Evolutionary conservation across 2,888 invertebrate species (phyloP).

Genomic region (Dicyrtoma fusca): DNA sequence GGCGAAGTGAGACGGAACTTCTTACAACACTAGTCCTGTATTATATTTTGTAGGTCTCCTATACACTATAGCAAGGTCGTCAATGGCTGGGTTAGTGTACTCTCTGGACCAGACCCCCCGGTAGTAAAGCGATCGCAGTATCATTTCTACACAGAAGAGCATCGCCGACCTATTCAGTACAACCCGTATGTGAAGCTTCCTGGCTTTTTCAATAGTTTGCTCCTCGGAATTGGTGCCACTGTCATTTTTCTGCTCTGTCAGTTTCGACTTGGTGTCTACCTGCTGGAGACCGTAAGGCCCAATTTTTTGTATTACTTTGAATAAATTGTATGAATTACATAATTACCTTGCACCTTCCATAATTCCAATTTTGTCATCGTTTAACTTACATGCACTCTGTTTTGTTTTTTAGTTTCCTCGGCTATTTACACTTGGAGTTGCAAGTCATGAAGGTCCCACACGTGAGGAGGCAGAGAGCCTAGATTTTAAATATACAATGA

Average conservation of each 20-base stretch:
- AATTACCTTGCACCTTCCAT: too few relatives aligned
- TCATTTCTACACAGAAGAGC: conserved; percentile 69
- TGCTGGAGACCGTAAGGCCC: conserved; percentile 72
- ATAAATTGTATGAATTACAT: too few relatives aligned
- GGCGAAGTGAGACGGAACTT: too few relatives aligned
- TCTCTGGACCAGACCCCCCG: conserved; percentile 76
- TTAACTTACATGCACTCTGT: conserved; percentile 34
- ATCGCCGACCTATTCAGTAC: conserved; percentile 77
- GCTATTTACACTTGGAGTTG: conserved; percentile 72
- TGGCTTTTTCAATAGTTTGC: conserved; percentile 63
- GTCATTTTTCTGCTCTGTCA: conserved; percentile 68
- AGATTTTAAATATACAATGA: conserved; percentile 63
- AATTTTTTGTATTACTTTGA: too few relatives aligned
- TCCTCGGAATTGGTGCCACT: conserved; percentile 64
- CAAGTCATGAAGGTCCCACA: conserved; percentile 66
- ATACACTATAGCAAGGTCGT: conserved; percentile 63
- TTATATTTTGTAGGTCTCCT: conserved; percentile 61
- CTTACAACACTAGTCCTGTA: too few relatives aligned
- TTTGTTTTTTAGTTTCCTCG: conserved; percentile 65
- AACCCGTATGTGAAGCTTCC: conserved; percentile 70
- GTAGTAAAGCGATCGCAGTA: conserved; percentile 80
- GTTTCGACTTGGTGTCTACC: conserved; percentile 66
- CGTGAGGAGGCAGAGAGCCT: conserved; percentile 67
- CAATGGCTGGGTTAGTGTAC: conserved; percentile 52
- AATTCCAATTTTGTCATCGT: conserved; percentile 47